Conservation (phyloP, 1,140 invertebrate species). For the Belonocnema kinseyi region DNA sequence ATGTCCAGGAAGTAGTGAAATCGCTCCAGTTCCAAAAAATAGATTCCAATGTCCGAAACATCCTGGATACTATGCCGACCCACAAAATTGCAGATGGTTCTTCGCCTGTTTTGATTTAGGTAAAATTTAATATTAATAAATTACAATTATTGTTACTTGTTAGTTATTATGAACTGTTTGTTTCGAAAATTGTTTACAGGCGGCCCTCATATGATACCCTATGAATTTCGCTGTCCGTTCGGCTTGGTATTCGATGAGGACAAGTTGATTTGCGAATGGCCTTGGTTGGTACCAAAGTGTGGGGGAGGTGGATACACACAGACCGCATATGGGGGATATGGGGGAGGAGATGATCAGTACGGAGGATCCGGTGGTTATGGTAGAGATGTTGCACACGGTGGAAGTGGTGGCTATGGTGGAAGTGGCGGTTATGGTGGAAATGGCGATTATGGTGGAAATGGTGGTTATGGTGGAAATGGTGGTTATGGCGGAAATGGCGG, state of each 20-base stretch:
- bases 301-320: slow-evolving; percentile 57
- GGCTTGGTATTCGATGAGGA: slow-evolving; percentile 87
- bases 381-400: background rate
- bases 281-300: slow-evolving; percentile 85
- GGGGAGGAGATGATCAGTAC: background rate
- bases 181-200: slow-evolving; percentile 52
- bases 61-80: slow-evolving; percentile 85
- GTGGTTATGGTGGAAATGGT: slow-evolving; percentile 32
- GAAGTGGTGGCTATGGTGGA: background rate
- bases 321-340: slow-evolving; percentile 29
- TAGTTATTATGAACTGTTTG: background rate
- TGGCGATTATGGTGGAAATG: slow-evolving; percentile 22
- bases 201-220: slow-evolving; percentile 78
- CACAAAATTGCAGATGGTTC: slow-evolving; percentile 90
- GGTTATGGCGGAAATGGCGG: background rate
- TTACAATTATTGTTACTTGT: slow-evolving; percentile 26
- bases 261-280: slow-evolving; percentile 86
- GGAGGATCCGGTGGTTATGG: background rate
- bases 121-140: slow-evolving; percentile 68
- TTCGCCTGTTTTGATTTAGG: slow-evolving; percentile 88
- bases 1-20: slow-evolving; percentile 85
- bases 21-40: slow-evolving; percentile 81
- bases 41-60: slow-evolving; percentile 80
- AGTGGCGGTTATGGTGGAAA: background rate
- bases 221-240: slow-evolving; percentile 90